Conservation (phyloP, 2,888 invertebrate genomes). For the Drosophila tripunctata region DNA sequence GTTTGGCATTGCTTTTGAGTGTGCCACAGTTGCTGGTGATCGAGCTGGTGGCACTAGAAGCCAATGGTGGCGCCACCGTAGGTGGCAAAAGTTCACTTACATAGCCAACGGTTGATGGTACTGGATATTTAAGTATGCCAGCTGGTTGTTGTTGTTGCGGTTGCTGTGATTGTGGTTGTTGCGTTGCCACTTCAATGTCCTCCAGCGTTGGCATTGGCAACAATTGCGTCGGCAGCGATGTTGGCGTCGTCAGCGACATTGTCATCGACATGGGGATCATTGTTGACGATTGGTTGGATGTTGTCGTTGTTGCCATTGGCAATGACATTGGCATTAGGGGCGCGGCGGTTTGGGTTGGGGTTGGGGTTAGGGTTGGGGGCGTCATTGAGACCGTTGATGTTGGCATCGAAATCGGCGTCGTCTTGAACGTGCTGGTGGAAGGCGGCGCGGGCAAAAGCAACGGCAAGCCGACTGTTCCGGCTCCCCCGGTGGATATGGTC, state of each 20-base stretch:
- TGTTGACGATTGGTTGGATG: conserved; percentile 4
- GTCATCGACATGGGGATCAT: conserved; percentile 32
- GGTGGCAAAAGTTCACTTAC: conserved; percentile 41
- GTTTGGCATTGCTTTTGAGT: conserved; percentile 75
- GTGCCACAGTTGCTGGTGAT: conserved; percentile 68
- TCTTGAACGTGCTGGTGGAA: conserved; percentile 53
- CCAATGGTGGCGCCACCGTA: conserved; percentile 27
- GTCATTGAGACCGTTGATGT: conserved; percentile 10
- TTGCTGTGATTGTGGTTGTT: conserved; percentile 25
- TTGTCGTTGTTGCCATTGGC: conserved; percentile 3
- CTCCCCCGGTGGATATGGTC: conserved; percentile 53
- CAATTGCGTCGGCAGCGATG: conserved; percentile 64
- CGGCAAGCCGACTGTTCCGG: conserved; percentile 37
- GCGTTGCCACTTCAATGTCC: conserved; percentile 77
- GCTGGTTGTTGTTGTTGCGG: conserved; percentile 45
- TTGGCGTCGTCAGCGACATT: conserved; percentile 37
- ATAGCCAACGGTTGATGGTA: conserved; percentile 50
- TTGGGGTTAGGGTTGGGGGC: conserved; percentile 6
- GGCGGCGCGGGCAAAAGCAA: conserved; percentile 51
- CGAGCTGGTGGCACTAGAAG: conserved; percentile 39
- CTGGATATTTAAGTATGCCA: conserved; percentile 56
- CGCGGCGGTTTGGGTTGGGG: too few species aligned
- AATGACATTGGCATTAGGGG: background rate
- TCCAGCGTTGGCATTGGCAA: conserved; percentile 81
- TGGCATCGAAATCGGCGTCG: conserved; percentile 40